Base-by-base conservation (phyloP, 2,888 invertebrate species). In the Leistus spinibarbis region DNA sequence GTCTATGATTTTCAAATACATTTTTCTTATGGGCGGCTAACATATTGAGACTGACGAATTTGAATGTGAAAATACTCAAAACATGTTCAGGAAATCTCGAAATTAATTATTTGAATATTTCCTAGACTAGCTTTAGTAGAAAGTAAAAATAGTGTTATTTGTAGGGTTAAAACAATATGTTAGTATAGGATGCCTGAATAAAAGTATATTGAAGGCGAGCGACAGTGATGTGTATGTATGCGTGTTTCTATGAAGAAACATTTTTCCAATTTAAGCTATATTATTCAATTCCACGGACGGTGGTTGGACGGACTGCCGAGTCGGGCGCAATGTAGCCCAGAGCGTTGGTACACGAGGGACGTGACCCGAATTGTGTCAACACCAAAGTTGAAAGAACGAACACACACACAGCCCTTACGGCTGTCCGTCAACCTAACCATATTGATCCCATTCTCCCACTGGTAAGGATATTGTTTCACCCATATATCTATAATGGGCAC, bases 301-400 rank as follows among this genome's bases (percentile, higher is more conserved):
- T 19, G 17, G 17, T 57, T 13, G 57, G 19, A 57, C 57, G 19
- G 19, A 57, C 57, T 7, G 13, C 19, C 9, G 16, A 9, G 16
- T 7, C 16, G 57, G 17, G 5, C 17, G 19, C 57, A 7, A 9
- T 13, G 24, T 13, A 16, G 64, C 23, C 24, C 27, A 22, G 64
- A 23, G 64, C 64, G 64, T 64, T 24, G 24, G 64, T 23, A 54
- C 71, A 71, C 71, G 54, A 64, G 73, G 73, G 73, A 73, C 73
- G 73, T 73, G 73, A 73, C 67, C 67, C 60, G 73, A 73, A 73
- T 73, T 73, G 73, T 73, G 73, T 67, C 73, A 64, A 63, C 64
- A 54, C 23, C 40, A 53, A 17, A 62, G 64, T 64, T 71, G 57
- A 68, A 73, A 67, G 73, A 67, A 62, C n/a, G 23, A 54, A 19